Conservation (phyloP, 37 sponge, comb jelly and placozoan genomes). For the Ephydatia muelleri region DNA sequence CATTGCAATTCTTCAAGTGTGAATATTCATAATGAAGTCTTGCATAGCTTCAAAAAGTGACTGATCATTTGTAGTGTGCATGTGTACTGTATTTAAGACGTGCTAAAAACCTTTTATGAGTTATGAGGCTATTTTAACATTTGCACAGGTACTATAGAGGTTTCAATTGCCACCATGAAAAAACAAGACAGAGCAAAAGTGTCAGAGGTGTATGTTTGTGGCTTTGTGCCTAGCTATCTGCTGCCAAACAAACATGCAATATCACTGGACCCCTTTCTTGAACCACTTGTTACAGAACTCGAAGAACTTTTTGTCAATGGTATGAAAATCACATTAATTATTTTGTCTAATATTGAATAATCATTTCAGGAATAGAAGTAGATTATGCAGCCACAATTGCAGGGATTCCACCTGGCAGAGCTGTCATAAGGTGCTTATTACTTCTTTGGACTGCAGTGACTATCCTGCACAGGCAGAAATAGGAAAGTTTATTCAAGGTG, state of each 20-base stretch:
- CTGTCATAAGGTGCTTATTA: constrained; percentile 3
- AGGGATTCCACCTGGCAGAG: constrained; percentile 30
- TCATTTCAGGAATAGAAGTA: constrained; percentile 16
- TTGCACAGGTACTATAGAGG: constrained; percentile 16
- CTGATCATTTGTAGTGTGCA: too few species aligned
- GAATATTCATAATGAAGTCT: too few species aligned
- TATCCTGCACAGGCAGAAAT: constrained; percentile 28
- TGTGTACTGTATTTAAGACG: too few species aligned
- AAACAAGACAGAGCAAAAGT: constrained; percentile 3
- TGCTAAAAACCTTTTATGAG: too few species aligned
- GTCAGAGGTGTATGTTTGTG: constrained; percentile 20
- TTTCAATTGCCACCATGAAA: constrained; percentile 12
- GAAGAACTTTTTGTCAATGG: constrained; percentile 27
- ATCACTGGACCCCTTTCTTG: constrained; percentile 23
- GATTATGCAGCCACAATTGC: constrained; percentile 6
- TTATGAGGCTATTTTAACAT: not conserved
- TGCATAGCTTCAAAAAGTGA: too few species aligned
- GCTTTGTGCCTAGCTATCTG: constrained; percentile 27
- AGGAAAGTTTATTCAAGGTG: constrained; percentile 25
- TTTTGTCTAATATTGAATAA: constrained; percentile 5
- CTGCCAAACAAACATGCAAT: constrained; percentile 20
- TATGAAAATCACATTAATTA: not conserved
- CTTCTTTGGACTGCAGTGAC: constrained; percentile 24
- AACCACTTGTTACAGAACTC: constrained; percentile 19
- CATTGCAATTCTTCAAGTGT: too few species aligned